Evolutionary conservation across 2,113 vertebrate genomes (phyloP), one percentile per base, ranked within the genome.

Genomic region (Triplophysa siluroides): DNA sequence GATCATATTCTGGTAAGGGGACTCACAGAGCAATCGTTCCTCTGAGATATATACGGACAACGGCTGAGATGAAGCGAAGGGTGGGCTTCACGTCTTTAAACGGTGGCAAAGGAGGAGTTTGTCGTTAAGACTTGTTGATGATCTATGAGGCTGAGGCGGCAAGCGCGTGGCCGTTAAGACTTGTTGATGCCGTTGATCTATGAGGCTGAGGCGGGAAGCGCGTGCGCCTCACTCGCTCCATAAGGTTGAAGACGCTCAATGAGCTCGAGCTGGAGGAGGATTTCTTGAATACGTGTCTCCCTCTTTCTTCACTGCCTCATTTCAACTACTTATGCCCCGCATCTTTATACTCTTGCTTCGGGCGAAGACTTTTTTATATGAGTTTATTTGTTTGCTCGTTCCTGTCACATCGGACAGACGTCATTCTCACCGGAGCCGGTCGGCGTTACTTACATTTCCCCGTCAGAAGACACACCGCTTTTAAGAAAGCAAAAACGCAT

Each of bases 81-180:
- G 63, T 83, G 84, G 45, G 76, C 77, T 63, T 84, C 78, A 60
- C 29, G 67, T 50, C 56, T 64, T 54, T 29, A 69, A 80, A 74
- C 43, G 50, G 71, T 66, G 62, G 63, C n/a, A 78, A 83, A 83
- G 84, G 83, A 87, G 83, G 84, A 82, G 77, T 82, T 76, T 68
- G 66, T 62, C 65, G 58, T 86, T 80, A 75, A 83, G 89, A 93
- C 92, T 92, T 93, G 92, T 92, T 94, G 91, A 91, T 91, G 86
- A 86, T 90, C 83, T 70, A 67, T 50, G 84, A 73, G 84, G 80
- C 70, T 72, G 60, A 84, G 80, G 73, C 63, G 19, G 72, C 75
- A 71, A 81, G 64, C 84, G 58, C 72, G 79, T 78, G 84, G 66
- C 62, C 70, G 58, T 86, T 79, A 80, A 83, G 88, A 93, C 92